Base-by-base conservation (phyloP, 2,888 invertebrate species). In the Andricus quercusramuli region DNA sequence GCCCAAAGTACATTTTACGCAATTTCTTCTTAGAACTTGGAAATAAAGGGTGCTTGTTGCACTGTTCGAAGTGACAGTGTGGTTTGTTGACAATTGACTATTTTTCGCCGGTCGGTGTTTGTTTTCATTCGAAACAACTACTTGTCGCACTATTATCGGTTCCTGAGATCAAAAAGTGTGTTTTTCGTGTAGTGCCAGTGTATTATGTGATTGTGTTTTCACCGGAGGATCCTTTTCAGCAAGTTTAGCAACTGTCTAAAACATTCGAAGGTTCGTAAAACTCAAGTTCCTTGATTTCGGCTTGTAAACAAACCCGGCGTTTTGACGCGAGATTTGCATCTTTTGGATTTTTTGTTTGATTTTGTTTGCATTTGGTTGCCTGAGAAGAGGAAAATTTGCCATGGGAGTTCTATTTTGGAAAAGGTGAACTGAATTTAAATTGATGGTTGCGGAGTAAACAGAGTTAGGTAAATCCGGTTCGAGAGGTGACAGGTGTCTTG, bases 171-270 rank as follows among this genome's bases (percentile, higher is more conserved):
- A 78, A 83, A 80, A 78, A 79, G 83, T 77, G 80, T 81, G 80
- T 80, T 11, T 77, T 67, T 80, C 22, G 83, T 84, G 82, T 65
- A 64, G 84, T 84, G 82, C 79, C 56, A 80, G 85, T 85, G 86
- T 84, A 87, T 85, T 87, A 89, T 88, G 87, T 87, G 87, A 89
- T 85, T 86, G 79, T 83, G 81, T 84, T 82, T 81, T 79, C 79
- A 25, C 17, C 79, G 67, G 76, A 80, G 64, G 32, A 77, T 56
- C 74, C 68, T 47, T 74, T 70, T 17, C 70, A 74, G 29, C 70
- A 74, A 32, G 37, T 70, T 41, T 9, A 44, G 25, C 51, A 74
- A 20, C 13, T 56, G 13, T 47, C 29, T 51, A 20, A 11, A 56
- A 22, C 67, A 47, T 32, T 78, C 32, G 13, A 64, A 64, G 64